Conservation (phyloP, 2,797 vertebrate genomes). For the Sebastes minor region DNA sequence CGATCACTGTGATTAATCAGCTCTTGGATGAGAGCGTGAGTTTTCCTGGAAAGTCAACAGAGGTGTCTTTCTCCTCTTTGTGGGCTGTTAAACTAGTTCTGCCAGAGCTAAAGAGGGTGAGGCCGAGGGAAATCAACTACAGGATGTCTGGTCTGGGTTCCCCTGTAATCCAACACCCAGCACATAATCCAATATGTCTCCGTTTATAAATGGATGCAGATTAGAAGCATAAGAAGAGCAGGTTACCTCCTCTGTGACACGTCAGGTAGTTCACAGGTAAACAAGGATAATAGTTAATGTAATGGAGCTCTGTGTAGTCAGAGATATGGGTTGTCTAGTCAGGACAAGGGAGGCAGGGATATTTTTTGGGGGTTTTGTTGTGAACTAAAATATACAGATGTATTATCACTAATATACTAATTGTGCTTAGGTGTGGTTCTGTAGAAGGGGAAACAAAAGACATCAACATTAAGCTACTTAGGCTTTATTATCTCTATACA, state of each 20-base stretch:
- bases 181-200: constrained; percentile 53
- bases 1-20: neutral
- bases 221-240: constrained; percentile 48
- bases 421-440: neutral
- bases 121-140: neutral
- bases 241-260: constrained; percentile 16
- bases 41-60: neutral
- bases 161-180: constrained; percentile 47
- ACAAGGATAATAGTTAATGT: neutral
- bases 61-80: neutral
- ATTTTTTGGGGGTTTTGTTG: neutral
- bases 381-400: neutral
- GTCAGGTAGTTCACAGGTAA: neutral
- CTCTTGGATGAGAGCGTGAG: neutral
- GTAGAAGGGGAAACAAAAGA: neutral
- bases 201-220: constrained; percentile 68
- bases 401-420: neutral
- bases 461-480: neutral
- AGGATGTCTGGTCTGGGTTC: constrained; percentile 16
- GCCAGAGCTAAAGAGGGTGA: neutral
- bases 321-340: too few relatives aligned
- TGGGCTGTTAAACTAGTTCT: constrained; percentile 45
- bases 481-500: too few relatives aligned
- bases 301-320: neutral
- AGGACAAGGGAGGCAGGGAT: neutral